phyloP scores from a whole-genome alignment of 2,113 vertebrate genomes.

The Chamaetylas fuelleborni region DNA sequence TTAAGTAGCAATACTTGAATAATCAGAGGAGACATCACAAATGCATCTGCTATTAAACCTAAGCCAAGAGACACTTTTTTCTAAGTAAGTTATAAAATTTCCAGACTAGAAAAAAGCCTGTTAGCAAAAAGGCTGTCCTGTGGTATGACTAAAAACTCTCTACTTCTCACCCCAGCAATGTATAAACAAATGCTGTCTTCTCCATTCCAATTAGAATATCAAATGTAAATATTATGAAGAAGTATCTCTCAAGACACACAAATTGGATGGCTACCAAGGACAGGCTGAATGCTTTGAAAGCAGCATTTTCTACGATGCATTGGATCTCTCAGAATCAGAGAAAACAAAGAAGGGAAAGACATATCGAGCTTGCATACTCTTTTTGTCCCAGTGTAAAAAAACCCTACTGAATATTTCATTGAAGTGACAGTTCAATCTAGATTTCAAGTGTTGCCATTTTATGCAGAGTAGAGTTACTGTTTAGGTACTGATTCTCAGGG shows the following conservation, averaged over 20 bases:
- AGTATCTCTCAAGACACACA: background rate
- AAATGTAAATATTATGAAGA: conserved; percentile 35
- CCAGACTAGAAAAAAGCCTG: background rate
- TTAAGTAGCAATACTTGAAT: background rate
- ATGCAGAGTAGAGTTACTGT: background rate
- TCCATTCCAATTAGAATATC: conserved; percentile 11
- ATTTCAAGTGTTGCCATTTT: background rate
- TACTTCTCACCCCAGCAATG: background rate
- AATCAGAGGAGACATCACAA: background rate
- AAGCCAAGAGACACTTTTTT: background rate
- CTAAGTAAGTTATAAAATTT: conserved; percentile 10
- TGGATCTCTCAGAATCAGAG: background rate
- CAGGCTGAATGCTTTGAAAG: background rate
- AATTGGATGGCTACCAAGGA: background rate
- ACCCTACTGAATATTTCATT: background rate
- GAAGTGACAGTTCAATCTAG: background rate
- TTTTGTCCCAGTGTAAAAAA: background rate
- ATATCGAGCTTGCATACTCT: background rate
- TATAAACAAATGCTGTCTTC: background rate
- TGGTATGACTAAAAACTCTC: background rate
- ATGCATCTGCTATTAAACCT: background rate
- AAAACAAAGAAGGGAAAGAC: background rate
- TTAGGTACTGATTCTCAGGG: background rate
- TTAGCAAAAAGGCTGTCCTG: background rate
- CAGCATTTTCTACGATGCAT: background rate